Base-by-base conservation (phyloP, 2,888 invertebrate species). In the Sesia bembeciformis region DNA sequence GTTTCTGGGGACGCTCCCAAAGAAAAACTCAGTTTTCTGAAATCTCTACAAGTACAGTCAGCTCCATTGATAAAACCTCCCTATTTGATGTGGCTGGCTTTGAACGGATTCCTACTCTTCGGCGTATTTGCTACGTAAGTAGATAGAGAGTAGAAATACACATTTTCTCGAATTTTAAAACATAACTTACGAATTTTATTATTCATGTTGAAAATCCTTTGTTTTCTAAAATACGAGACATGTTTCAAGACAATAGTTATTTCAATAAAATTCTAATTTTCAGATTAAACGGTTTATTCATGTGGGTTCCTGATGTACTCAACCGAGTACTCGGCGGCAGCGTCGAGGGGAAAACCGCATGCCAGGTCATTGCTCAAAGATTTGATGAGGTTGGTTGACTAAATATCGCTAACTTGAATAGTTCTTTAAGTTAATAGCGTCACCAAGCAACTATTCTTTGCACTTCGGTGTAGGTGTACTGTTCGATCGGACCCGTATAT, bases 61-160 rank as follows among this genome's bases (percentile, higher is more conserved):
- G 68, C 82, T 52, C 90, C 87, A 2, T 70, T 94, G 40, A 74
- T 92, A 40, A 86, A 77, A 56, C 78, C 89, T 1, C 92, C 93
- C 0, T 83, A 91, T 52, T 61, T 92, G 3, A 85, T 84, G 63
- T 90, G 90, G 71, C 87, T 93, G 55, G 59, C 77, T 1, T 76
- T 93, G 0, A 90, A 91, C 53, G 91, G 88, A 51, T 76, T 81
- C 52, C 84, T 93, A 8, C 89, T 92, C 63, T 93, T 93, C 64
- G 88, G 91, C 5, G 90, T 93, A 65, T 93, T 93, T 90, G 89
- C 92, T 66, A 90, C 92, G 93, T 93, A 81, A 90, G 91, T 86
- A 54, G 40, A 40, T 5, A 8, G 23, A 23, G 23, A 23, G 23
- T 23, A 23, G 23, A 23, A 23, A 23, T 23, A 23, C 23, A 23